These are phyloP conservation scores for Scalopus aquaticus DNA, from an alignment of 2,113 vertebrate genomes.

Conservation along the genomic window DNA sequence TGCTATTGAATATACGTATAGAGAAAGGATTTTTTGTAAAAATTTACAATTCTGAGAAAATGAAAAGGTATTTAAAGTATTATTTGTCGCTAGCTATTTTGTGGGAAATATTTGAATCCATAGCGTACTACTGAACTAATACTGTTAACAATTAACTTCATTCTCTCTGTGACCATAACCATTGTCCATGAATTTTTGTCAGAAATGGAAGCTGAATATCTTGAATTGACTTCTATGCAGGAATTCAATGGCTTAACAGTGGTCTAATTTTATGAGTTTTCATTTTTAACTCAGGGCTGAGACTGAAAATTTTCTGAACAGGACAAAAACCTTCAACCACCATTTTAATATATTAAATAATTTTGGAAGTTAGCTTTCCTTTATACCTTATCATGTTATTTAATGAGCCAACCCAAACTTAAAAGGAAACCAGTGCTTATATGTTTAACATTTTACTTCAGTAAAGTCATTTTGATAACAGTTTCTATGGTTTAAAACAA, in stretches of 20 bases:
- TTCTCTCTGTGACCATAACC: background rate
- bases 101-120: background rate
- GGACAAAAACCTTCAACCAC: background rate
- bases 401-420: background rate
- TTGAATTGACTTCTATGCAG: background rate
- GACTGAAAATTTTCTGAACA: background rate
- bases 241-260: background rate
- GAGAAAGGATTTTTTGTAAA: background rate
- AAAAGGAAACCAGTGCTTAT: background rate
- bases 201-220: background rate
- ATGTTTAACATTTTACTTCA: background rate
- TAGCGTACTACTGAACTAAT: background rate
- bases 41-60: background rate
- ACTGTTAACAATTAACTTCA: background rate
- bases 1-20: background rate
- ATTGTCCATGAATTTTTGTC: background rate
- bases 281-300: background rate
- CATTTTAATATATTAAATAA: background rate
- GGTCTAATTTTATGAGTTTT: background rate
- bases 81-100: background rate
- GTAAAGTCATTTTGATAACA: background rate
- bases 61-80: background rate
- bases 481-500: background rate
- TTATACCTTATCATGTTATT: background rate
- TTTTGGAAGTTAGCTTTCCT: slow-evolving; percentile 19